These are phyloP conservation scores for Petrocephalus microphthalmus DNA, from an alignment of 2,113 vertebrate species.

Conservation along the genomic window DNA sequence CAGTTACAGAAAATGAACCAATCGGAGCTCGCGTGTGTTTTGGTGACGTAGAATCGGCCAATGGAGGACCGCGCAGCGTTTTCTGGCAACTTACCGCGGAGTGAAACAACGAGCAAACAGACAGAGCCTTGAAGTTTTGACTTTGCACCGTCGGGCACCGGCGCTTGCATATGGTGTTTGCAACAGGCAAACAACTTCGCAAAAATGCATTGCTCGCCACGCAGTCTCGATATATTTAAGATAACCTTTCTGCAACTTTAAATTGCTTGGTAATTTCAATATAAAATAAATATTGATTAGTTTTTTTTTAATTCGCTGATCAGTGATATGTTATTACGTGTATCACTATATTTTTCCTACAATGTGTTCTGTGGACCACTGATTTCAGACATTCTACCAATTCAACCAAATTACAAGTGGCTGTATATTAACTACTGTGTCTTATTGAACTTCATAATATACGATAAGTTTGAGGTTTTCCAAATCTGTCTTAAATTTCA, in stretches of 20 bases:
- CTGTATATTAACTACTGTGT: background rate
- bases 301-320: background rate
- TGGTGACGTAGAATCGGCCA: background rate
- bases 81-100: background rate
- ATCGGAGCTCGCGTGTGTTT: background rate
- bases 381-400: background rate
- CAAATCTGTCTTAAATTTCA: background rate
- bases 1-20: background rate
- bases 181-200: background rate
- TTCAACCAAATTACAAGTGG: background rate
- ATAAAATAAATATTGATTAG: background rate
- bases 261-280: background rate
- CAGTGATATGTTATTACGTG: background rate
- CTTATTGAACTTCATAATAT: background rate
- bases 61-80: background rate
- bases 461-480: background rate
- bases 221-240: background rate
- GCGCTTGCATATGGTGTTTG: background rate
- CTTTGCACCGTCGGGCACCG: background rate
- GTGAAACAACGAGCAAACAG: background rate
- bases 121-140: too few species aligned
- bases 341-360: background rate
- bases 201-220: background rate
- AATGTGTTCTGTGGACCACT: background rate
- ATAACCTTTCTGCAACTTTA: background rate